Conservation (phyloP, 1,140 invertebrate genomes). For the Neodiprion pinetum region DNA sequence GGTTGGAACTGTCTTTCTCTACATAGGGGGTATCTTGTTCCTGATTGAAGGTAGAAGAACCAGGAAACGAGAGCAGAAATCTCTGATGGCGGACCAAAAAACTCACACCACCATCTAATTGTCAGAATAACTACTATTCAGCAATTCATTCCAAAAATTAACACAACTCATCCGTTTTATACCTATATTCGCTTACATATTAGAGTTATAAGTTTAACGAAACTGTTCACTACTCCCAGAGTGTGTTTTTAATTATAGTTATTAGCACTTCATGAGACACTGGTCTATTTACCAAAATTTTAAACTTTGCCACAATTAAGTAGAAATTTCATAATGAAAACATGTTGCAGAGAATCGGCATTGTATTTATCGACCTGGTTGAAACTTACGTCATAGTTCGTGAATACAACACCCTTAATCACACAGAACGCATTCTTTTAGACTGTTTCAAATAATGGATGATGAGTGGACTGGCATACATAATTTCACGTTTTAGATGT, state of each 20-base stretch:
- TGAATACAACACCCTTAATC: too few relatives aligned
- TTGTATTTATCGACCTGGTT: too few relatives aligned
- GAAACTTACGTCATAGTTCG: too few relatives aligned
- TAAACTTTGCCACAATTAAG: too few relatives aligned
- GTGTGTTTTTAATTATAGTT: background rate
- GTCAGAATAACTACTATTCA: background rate
- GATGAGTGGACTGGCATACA: background rate
- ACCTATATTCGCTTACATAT: background rate
- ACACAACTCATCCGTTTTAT: background rate
- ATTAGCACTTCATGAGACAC: too few relatives aligned
- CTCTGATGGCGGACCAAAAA: constrained; percentile 60
- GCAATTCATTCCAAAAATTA: background rate
- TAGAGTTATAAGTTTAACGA: background rate
- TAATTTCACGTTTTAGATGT: background rate
- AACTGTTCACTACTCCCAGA: background rate
- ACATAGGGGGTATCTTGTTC: constrained; percentile 79
- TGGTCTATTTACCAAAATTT: too few relatives aligned
- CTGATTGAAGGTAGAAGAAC: constrained; percentile 82
- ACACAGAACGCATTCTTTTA: too few relatives aligned
- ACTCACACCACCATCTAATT: constrained; percentile 55
- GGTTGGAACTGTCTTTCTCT: constrained; percentile 75
- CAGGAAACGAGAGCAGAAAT: constrained; percentile 71
- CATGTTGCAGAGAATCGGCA: too few relatives aligned
- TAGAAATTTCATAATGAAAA: too few relatives aligned
- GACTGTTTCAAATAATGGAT: too few relatives aligned